Evolutionary conservation across 2,888 invertebrate genomes (phyloP), one percentile per base, ranked within the genome.

Genomic region (Acrobeloides nanus): DNA sequence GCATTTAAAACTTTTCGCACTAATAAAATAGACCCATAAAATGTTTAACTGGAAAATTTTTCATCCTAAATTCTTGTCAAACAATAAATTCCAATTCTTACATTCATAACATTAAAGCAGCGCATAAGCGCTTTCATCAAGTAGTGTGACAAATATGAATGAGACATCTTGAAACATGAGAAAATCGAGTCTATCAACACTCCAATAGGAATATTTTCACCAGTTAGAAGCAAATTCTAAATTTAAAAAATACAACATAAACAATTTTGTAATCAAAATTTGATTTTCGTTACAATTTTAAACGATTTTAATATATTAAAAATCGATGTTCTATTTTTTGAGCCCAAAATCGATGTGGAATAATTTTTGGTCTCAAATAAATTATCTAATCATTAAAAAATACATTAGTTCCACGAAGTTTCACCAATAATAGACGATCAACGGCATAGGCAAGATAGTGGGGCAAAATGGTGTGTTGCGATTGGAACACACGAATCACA

Each of bases 131-230:
- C 84, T 81, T 90, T 93, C 90, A 97, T 97, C 6, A 88, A 83
- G 74, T 97, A 95, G 76, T 95, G 93, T 75, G 95, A 95, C 78
- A 95, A 92, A 59, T 84, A 82, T 0, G 87, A 86, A 3, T 84
- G 83, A 1, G 82, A 81, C 26, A 66, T 61, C 6, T 82, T 82
- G 44, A 95, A 79, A 17, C 84, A 82, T 1, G 77, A 78, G 75
- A 93, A 87, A 24, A 95, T 79, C 45, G 84, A 84, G 5, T 80
- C 78, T 10, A 95, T 79, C 38, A 92, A 76, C 2, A 85, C 82
- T 54, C 85, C 76, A 0, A 85, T 83, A 27, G 80, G 78, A 27
- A 90, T 75, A 49, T 82, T 80, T 18, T 80, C 80, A 3, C 79
- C 77, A 38, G 80, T 80, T 27, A 85, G 78, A 26, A 63, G 18